A percentile compares a stretch with the other conserved stretches of the same genome.
These are phyloP conservation scores for Proteles cristata DNA, from an alignment of 2,113 vertebrate species.

Conservation along the genomic window DNA sequence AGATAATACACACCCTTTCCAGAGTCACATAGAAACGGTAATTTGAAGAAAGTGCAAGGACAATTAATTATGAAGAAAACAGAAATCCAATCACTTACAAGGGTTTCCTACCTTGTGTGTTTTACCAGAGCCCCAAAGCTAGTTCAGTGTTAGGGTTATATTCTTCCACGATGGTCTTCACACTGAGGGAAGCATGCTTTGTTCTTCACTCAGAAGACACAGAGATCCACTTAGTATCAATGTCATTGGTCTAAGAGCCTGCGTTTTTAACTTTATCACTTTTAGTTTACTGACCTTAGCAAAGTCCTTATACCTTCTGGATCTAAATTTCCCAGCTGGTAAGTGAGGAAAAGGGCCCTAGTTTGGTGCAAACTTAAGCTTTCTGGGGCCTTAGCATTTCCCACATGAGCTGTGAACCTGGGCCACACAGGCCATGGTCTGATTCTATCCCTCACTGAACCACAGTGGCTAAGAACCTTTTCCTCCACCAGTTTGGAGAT, in stretches of 20 bases:
- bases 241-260: neutral
- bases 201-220: neutral
- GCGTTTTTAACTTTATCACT: neutral
- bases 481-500: neutral
- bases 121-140: neutral
- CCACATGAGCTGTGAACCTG: neutral
- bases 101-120: neutral
- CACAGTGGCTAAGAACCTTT: neutral
- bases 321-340: neutral
- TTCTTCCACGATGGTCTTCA: neutral
- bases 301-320: neutral
- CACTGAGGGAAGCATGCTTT: neutral
- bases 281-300: neutral
- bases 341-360: neutral
- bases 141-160: neutral
- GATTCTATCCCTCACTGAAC: neutral
- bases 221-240: neutral
- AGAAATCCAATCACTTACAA: neutral
- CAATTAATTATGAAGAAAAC: neutral
- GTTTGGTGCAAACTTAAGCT: neutral
- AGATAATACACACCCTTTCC: neutral
- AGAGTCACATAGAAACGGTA: neutral
- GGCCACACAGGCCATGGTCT: fast-evolving
- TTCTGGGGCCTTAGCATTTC: neutral
- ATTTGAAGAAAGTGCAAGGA: neutral